Conservation (phyloP, 2,797 vertebrate genomes). For the Salmo trutta region DNA sequence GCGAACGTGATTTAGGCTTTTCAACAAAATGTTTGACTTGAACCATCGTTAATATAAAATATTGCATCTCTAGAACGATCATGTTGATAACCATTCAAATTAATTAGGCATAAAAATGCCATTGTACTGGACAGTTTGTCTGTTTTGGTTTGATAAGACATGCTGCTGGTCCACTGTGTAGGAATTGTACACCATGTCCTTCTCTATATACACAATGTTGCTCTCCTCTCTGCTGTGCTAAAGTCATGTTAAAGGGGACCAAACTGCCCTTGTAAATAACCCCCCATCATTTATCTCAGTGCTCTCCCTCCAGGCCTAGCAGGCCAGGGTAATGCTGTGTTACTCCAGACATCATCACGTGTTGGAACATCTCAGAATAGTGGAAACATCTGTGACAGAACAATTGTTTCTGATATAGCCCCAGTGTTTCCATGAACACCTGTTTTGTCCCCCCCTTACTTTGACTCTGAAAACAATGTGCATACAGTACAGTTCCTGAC, state of each 20-base stretch:
- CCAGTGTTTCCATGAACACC: conserved; percentile 75
- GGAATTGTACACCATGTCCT: not conserved
- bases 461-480: conserved; percentile 62
- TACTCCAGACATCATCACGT: not conserved
- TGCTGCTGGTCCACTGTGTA: not conserved
- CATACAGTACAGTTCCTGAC: conserved; percentile 58
- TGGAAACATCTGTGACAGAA: conserved; percentile 28
- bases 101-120: not conserved
- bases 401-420: conserved; percentile 34
- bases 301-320: conserved; percentile 37
- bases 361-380: conserved; percentile 39
- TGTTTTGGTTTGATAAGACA: not conserved
- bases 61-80: not conserved
- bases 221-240: conserved; percentile 11
- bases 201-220: not conserved
- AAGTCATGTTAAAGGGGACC: not conserved
- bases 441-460: conserved; percentile 68
- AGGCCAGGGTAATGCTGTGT: conserved; percentile 48
- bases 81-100: not conserved
- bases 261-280: not conserved
- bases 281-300: conserved; percentile 21
- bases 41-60: not conserved
- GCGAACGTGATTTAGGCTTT: conserved; percentile 16
- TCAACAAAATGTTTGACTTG: not conserved
- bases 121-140: not conserved